These are phyloP conservation scores for Bombus pascuorum DNA, from an alignment of 1,140 invertebrate genomes.

Conservation along the genomic window DNA sequence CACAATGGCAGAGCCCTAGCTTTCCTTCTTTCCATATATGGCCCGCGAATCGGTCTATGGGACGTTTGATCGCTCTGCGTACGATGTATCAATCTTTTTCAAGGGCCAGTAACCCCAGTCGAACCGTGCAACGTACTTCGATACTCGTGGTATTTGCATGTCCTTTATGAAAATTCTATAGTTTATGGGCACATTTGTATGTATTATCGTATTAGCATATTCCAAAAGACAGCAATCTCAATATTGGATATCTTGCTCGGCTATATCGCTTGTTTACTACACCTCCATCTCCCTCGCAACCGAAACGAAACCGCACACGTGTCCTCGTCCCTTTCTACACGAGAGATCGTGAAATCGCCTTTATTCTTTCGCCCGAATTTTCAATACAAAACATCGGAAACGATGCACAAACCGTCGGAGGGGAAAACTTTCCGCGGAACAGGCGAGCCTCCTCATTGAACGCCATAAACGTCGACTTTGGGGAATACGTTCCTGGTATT, in stretches of 20 bases:
- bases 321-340: constrained; percentile 62
- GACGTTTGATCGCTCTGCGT: constrained; percentile 37
- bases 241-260: constrained; percentile 80
- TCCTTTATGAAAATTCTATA: constrained; percentile 83
- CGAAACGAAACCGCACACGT: constrained; percentile 68
- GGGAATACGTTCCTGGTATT: not conserved
- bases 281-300: constrained; percentile 59
- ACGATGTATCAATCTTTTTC: constrained; percentile 66
- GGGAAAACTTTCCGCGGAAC: constrained; percentile 3
- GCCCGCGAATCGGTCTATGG: constrained; percentile 45
- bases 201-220: constrained; percentile 83
- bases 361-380: constrained; percentile 67
- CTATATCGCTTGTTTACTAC: constrained; percentile 81
- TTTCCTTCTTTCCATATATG: constrained; percentile 9
- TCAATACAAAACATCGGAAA: constrained; percentile 53
- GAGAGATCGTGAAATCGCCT: constrained; percentile 66
- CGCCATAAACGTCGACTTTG: not conserved
- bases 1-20: not conserved
- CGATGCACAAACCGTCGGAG: constrained; percentile 22
- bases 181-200: constrained; percentile 83
- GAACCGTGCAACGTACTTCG: constrained; percentile 68
- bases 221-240: constrained; percentile 82
- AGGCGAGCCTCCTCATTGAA: not conserved
- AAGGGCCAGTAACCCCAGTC: constrained; percentile 43
- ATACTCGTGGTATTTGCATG: constrained; percentile 82